These are phyloP conservation scores for Microctenopoma lineatum DNA, from an alignment of 2,797 vertebrate genomes.

Conservation along the genomic window DNA sequence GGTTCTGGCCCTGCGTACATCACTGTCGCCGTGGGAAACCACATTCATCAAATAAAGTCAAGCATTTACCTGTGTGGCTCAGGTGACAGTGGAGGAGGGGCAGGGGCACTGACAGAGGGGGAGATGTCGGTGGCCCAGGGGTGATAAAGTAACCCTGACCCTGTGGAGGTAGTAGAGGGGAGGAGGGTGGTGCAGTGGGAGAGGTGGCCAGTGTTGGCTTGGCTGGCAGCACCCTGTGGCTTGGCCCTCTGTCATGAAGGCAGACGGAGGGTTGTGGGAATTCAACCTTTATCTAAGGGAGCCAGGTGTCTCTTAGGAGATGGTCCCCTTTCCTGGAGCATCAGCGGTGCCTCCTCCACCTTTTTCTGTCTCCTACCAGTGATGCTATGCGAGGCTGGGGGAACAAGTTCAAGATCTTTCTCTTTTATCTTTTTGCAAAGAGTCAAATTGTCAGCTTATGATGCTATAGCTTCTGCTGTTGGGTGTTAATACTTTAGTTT, in stretches of 20 bases:
- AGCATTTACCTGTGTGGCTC: constrained; percentile 87
- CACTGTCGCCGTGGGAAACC: constrained; percentile 81
- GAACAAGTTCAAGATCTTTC: constrained; percentile 42
- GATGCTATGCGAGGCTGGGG: constrained; percentile 19
- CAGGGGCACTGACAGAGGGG: constrained; percentile 45
- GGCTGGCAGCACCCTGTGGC: constrained; percentile 26
- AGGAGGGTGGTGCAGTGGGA: constrained; percentile 11
- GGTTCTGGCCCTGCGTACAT: constrained; percentile 62
- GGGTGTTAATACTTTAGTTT: too few relatives aligned
- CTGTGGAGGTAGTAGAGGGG: constrained; percentile 37
- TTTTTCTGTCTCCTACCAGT: constrained; percentile 33
- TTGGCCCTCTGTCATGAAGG: constrained; percentile 49
- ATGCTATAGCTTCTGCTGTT: too few relatives aligned
- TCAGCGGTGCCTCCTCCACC: constrained; percentile 18
- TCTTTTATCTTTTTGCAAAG: too few relatives aligned
- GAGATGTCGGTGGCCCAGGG: constrained; percentile 47
- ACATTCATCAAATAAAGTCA: constrained; percentile 85
- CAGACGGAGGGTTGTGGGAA: constrained; percentile 69
- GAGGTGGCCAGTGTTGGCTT: constrained; percentile 5
- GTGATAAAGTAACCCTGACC: constrained; percentile 77
- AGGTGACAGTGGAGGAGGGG: constrained; percentile 78
- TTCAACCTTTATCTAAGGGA: constrained; percentile 49
- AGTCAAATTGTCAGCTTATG: too few relatives aligned
- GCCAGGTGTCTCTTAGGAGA: constrained; percentile 66
- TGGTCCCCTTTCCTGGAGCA: constrained; percentile 54